Percentiles rank a stretch among this genome's conserved stretches.
These are phyloP conservation scores for Paraescarpia echinospica DNA, from an alignment of 1,140 invertebrate genomes.

Conservation along the genomic window DNA sequence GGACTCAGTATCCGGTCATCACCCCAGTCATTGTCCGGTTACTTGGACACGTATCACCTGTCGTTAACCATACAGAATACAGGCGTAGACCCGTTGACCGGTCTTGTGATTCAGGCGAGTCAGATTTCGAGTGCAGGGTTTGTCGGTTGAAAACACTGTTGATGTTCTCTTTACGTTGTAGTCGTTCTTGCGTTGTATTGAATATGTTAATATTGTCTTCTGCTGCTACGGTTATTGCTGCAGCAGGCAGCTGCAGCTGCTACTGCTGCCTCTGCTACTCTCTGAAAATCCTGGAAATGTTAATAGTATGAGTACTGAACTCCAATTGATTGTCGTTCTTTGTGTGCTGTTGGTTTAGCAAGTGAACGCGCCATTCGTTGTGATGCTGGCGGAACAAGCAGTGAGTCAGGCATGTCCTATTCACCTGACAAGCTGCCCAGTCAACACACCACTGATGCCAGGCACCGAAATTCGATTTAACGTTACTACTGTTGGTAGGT, in stretches of 20 bases:
- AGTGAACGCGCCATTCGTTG: background rate
- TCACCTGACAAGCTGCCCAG: background rate
- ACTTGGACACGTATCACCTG: constrained; percentile 21
- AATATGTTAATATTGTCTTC: background rate
- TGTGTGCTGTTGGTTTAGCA: background rate
- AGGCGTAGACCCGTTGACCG: constrained; percentile 27
- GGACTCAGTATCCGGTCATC: constrained; percentile 31
- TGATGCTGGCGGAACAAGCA: background rate
- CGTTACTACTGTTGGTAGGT: background rate
- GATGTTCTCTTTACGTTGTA: too few species aligned
- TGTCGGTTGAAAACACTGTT: background rate
- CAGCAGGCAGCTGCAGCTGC: too few species aligned
- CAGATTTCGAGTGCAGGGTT: background rate
- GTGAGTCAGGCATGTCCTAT: background rate
- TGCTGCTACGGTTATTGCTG: too few species aligned
- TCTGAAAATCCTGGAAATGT: too few species aligned
- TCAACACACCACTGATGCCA: background rate
- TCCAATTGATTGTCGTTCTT: too few species aligned
- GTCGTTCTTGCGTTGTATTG: too few species aligned
- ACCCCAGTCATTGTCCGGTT: constrained; percentile 17
- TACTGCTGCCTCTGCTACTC: too few species aligned
- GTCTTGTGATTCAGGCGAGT: background rate
- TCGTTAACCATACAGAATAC: constrained; percentile 32
- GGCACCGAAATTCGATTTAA: background rate
- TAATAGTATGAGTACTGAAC: too few species aligned